Conservation (phyloP, 2,797 vertebrate genomes). For the Alcedo quadribrachys region DNA sequence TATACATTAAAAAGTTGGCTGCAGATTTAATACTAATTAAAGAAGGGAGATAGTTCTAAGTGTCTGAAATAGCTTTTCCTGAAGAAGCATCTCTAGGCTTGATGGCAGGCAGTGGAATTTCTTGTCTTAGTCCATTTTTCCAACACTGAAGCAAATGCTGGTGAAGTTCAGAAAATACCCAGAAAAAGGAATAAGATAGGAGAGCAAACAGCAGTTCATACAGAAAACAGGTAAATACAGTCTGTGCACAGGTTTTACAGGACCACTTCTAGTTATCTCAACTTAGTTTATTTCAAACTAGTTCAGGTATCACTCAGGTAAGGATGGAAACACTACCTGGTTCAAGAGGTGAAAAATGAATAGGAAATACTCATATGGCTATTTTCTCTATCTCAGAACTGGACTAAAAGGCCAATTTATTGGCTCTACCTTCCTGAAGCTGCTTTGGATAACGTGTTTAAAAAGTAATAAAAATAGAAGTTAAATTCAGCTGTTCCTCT, state of each 20-base stretch:
- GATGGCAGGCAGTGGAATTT: background rate
- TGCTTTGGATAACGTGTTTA: background rate
- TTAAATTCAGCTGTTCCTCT: background rate
- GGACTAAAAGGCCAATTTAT: background rate
- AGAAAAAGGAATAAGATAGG: background rate
- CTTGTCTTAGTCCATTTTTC: background rate
- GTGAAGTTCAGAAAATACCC: background rate
- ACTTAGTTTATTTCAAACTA: background rate
- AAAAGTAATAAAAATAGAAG: background rate
- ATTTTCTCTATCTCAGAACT: background rate
- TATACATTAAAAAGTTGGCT: background rate
- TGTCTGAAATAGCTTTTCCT: background rate
- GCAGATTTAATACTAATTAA: background rate
- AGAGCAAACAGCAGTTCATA: background rate
- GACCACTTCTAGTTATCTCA: background rate
- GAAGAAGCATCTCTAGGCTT: background rate
- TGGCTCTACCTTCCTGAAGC: background rate
- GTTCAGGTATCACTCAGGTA: background rate
- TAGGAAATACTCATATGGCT: background rate
- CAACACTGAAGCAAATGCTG: background rate
- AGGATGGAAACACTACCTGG: background rate
- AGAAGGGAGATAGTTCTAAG: background rate
- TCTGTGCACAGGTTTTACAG: background rate
- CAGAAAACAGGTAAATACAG: background rate
- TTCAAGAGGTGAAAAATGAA: background rate